These are phyloP conservation scores for Calameuta filiformis DNA, from an alignment of 2,888 invertebrate species.

Conservation along the genomic window DNA sequence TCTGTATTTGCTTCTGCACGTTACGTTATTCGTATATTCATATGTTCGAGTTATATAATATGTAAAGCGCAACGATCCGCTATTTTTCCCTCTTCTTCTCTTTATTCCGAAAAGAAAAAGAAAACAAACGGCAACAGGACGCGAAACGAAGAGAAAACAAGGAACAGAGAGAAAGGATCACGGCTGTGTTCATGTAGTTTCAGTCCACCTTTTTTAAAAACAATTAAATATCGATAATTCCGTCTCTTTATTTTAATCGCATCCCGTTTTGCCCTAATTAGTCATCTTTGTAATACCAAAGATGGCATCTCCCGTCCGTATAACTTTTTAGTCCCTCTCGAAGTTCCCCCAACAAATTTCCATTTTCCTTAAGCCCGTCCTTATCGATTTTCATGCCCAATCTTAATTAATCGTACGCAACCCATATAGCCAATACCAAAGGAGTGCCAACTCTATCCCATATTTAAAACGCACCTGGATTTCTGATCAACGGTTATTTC, in stretches of 20 bases:
- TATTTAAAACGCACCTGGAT: not conserved
- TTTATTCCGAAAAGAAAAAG: slow-evolving; percentile 11
- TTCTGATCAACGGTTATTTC: not conserved
- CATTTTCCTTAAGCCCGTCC: not conserved
- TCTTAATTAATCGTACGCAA: not conserved
- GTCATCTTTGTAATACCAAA: not conserved
- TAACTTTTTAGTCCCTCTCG: not conserved
- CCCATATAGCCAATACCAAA: not conserved
- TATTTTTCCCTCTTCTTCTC: slow-evolving; percentile 24
- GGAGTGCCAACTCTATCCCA: not conserved
- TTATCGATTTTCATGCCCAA: not conserved
- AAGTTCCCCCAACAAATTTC: not conserved
- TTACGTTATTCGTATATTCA: slow-evolving; percentile 52
- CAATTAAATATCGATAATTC: slow-evolving; percentile 12
- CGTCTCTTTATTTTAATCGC: slow-evolving; percentile 9
- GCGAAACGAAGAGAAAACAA: slow-evolving; percentile 42
- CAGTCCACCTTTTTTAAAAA: slow-evolving; percentile 42
- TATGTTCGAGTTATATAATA: slow-evolving; percentile 53
- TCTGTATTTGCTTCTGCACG: slow-evolving; percentile 59
- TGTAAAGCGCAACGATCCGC: slow-evolving; percentile 56
- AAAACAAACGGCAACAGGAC: not conserved
- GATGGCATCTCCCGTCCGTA: not conserved
- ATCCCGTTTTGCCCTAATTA: slow-evolving; percentile 28
- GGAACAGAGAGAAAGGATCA: slow-evolving; percentile 49
- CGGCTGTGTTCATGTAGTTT: slow-evolving; percentile 44